These are phyloP conservation scores for Podarcis cretensis DNA, from an alignment of 2,113 vertebrate genomes.

Conservation along the genomic window DNA sequence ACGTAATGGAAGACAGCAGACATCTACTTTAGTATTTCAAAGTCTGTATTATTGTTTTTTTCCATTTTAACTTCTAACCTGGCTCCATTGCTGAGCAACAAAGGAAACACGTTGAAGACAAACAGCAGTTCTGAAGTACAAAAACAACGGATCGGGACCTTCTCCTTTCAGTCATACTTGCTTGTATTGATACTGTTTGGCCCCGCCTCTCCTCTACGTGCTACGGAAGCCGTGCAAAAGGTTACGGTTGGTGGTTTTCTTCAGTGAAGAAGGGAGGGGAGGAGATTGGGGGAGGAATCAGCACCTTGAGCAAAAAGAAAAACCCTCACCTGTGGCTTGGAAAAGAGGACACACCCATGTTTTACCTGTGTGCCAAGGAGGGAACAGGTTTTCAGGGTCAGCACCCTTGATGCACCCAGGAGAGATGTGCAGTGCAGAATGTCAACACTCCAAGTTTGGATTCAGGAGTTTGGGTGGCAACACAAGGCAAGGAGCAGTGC, in stretches of 20 bases:
- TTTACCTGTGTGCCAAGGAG: neutral
- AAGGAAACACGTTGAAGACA: slow-evolving; percentile 58
- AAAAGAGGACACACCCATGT: fast-evolving
- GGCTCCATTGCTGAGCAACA: slow-evolving; percentile 66
- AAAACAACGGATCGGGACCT: slow-evolving; percentile 29
- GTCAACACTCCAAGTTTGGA: neutral
- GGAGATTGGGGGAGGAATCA: neutral
- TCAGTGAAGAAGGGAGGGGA: neutral
- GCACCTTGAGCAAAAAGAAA: neutral
- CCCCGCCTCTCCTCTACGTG: fast-evolving
- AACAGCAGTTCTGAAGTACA: slow-evolving; percentile 53
- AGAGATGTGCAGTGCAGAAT: fast-evolving
- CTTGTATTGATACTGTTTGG: neutral
- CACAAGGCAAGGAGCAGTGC: slow-evolving; percentile 41
- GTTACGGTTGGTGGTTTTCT: neutral
- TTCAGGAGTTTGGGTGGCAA: fast-evolving
- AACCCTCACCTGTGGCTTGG: neutral
- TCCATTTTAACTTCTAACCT: slow-evolving; percentile 72
- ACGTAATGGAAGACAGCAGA: neutral
- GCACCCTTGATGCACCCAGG: neutral
- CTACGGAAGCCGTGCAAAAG: slow-evolving; percentile 1
- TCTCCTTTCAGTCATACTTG: slow-evolving; percentile 14
- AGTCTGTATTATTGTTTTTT: slow-evolving; percentile 68
- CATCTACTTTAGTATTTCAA: slow-evolving; percentile 71
- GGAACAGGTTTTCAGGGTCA: neutral